These are phyloP conservation scores for Brachypterus glaber DNA, from an alignment of 2,888 invertebrate genomes.

Conservation along the genomic window DNA sequence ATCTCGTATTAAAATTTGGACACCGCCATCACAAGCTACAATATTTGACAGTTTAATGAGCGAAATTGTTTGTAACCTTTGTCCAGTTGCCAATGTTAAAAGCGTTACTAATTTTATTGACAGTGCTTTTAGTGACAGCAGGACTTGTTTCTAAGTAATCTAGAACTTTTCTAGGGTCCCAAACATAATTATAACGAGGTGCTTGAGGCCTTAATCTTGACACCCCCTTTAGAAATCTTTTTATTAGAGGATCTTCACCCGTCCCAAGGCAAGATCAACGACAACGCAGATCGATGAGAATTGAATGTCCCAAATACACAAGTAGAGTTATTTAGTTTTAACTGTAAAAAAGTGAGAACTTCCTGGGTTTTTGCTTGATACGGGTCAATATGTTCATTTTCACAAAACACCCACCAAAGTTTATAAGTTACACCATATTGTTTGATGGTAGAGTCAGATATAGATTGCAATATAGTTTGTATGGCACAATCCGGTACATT, in stretches of 20 bases:
- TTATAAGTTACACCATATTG: conserved; percentile 11
- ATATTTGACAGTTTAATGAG: conserved; percentile 19
- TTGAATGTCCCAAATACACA: conserved; percentile 19
- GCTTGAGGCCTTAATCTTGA: conserved; percentile 15
- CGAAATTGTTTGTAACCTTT: conserved; percentile 19
- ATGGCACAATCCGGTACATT: conserved; percentile 2
- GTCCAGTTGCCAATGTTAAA: conserved; percentile 16
- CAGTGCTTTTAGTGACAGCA: conserved; percentile 11
- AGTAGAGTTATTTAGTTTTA: neutral
- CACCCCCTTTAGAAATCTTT: conserved; percentile 21
- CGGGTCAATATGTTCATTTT: conserved; percentile 4
- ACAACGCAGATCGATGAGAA: conserved; percentile 20
- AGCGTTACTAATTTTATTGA: conserved; percentile 20
- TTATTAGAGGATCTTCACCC: conserved; percentile 13
- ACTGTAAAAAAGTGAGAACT: conserved; percentile 7
- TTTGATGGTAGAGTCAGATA: neutral
- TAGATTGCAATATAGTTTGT: neutral
- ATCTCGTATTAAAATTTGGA: conserved; percentile 6
- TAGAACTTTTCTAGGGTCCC: conserved; percentile 22
- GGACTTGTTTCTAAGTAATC: conserved; percentile 8
- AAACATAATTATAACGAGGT: conserved; percentile 22
- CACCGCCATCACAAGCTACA: neutral
- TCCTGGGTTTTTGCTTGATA: neutral
- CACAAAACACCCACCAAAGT: conserved; percentile 20
- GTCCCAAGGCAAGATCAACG: conserved; percentile 13